A percentile compares a stretch with the other conserved stretches of the same genome.
Conservation (phyloP, 2,888 invertebrate species). For the Leptopilina myrica region DNA sequence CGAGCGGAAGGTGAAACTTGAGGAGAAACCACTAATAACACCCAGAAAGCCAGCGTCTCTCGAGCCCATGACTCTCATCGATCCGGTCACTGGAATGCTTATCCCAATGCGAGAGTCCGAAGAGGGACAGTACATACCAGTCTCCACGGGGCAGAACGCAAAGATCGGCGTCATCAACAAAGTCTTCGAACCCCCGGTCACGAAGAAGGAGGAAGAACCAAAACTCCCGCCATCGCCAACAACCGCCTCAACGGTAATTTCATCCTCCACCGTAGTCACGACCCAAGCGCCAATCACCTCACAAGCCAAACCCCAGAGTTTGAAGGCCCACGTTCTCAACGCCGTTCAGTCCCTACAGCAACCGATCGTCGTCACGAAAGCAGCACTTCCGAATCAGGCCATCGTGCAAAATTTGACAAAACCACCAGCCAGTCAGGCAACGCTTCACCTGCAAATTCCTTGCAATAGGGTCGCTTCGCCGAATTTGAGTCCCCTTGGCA, state of each 20-base stretch:
- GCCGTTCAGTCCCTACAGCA: conserved; percentile 60
- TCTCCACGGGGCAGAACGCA: conserved; percentile 66
- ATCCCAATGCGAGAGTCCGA: conserved; percentile 85
- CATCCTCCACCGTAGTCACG: conserved; percentile 33
- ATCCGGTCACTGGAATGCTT: conserved; percentile 86
- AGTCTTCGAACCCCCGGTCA: conserved; percentile 60
- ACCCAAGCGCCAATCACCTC: conserved; percentile 46
- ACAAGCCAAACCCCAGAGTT: conserved; percentile 77
- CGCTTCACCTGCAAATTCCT: conserved; percentile 69
- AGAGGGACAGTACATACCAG: conserved; percentile 83
- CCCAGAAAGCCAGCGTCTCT: conserved; percentile 67
- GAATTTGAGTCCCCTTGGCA: conserved; percentile 68
- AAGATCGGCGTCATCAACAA: conserved; percentile 58
- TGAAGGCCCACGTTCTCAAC: conserved; percentile 82
- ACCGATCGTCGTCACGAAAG: conserved; percentile 67
- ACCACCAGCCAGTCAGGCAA: conserved; percentile 64
- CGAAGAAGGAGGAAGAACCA: conserved; percentile 57
- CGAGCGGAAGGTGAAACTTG: conserved; percentile 51
- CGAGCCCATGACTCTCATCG: conserved; percentile 84
- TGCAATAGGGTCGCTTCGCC: conserved; percentile 68
- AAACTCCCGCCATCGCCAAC: conserved; percentile 57
- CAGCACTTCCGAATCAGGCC: conserved; percentile 63
- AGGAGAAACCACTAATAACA: conserved; percentile 57
- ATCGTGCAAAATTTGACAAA: conserved; percentile 71
- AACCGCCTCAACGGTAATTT: conserved; percentile 53